These are phyloP conservation scores for Monopis laevigella DNA, from an alignment of 2,888 invertebrate genomes.

Conservation along the genomic window DNA sequence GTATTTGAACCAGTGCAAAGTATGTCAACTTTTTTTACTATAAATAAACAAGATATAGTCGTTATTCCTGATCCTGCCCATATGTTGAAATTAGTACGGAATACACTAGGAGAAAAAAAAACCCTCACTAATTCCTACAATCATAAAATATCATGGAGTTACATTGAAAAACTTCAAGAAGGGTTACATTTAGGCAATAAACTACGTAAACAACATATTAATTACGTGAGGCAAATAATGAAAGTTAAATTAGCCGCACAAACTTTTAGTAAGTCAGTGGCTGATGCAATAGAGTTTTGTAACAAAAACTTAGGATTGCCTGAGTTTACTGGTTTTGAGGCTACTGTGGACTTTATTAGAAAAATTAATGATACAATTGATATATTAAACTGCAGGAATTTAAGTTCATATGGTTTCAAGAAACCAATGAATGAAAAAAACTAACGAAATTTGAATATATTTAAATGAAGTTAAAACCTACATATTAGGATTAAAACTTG, in stretches of 20 bases:
- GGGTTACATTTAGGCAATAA: neutral
- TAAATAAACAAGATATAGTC: neutral
- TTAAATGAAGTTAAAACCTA: neutral
- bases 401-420: neutral
- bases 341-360: neutral
- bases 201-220: neutral
- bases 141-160: neutral
- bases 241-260: conserved; percentile 2
- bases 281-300: conserved; percentile 11
- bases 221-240: conserved; percentile 5
- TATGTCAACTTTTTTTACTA: neutral
- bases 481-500: neutral
- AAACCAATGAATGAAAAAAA: neutral
- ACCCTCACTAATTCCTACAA: neutral
- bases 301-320: conserved; percentile 4
- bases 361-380: too few species aligned
- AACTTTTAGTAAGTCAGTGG: conserved; percentile 5
- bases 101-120: conserved; percentile 13
- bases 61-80: conserved; percentile 15
- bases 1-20: neutral
- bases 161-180: neutral
- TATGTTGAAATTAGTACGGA: conserved; percentile 15
- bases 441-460: neutral
- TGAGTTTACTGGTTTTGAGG: neutral
- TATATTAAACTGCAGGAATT: neutral